Evolutionary conservation across 2,888 invertebrate species (phyloP).

Genomic region (Leptinotarsa rubiginosa): DNA sequence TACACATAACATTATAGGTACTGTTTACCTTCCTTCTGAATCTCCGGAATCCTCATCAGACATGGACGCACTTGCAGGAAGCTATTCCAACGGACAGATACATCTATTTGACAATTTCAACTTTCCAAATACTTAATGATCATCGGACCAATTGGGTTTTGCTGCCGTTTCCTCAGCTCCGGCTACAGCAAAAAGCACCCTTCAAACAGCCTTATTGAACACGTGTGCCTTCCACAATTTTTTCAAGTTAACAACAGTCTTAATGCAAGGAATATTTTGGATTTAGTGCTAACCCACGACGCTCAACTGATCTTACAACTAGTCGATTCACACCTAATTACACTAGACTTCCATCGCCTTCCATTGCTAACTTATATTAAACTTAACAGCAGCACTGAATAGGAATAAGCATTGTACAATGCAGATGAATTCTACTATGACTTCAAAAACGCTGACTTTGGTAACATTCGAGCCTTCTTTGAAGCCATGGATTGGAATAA

Average conservation of each 20-base stretch:
- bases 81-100: background rate
- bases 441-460: background rate
- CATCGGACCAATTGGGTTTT: background rate
- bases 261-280: background rate
- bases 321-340: background rate
- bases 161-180: background rate
- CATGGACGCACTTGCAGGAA: too few species aligned
- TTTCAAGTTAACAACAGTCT: conserved; percentile 5
- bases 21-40: background rate
- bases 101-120: background rate
- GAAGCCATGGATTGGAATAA: too few species aligned
- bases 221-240: conserved; percentile 11
- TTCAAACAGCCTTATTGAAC: background rate
- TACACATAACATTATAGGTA: background rate
- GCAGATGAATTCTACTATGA: too few species aligned
- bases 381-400: too few species aligned
- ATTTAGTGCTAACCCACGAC: too few species aligned
- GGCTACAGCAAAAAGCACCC: background rate
- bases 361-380: too few species aligned
- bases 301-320: background rate
- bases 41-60: background rate
- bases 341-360: background rate
- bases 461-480: background rate
- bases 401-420: too few species aligned
- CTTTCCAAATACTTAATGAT: background rate